These are phyloP conservation scores for Coronaproctus castanopsis DNA, from an alignment of 2,888 invertebrate genomes.

Conservation along the genomic window DNA sequence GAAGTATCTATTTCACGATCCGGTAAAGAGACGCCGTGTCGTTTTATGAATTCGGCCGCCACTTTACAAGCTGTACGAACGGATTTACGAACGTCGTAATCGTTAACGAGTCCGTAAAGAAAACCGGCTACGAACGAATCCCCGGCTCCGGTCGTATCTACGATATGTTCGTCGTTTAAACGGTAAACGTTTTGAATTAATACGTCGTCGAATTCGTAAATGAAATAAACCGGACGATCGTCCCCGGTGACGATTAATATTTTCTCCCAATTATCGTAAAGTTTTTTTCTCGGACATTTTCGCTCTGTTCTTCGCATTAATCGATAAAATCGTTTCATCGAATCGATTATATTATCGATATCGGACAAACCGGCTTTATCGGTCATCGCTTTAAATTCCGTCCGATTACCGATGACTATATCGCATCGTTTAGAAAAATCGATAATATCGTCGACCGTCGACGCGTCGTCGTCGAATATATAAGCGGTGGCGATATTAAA, in stretches of 20 bases:
- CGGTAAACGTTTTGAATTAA: constrained; percentile 25
- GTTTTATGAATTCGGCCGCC: too few species aligned
- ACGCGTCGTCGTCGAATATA: constrained; percentile 29
- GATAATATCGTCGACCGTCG: constrained; percentile 26
- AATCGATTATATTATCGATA: too few species aligned
- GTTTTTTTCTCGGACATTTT: constrained; percentile 13
- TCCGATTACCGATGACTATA: constrained; percentile 35
- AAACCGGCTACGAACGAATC: constrained; percentile 40
- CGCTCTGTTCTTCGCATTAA: too few species aligned
- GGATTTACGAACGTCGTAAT: too few species aligned
- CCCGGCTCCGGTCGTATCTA: constrained; percentile 38
- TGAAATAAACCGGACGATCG: constrained; percentile 32
- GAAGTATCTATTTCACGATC: too few species aligned
- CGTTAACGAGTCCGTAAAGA: too few species aligned
- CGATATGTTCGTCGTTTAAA: constrained; percentile 27
- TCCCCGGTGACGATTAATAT: constrained; percentile 44
- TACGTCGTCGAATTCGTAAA: constrained; percentile 19
- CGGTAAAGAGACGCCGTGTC: too few species aligned
- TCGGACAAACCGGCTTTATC: constrained; percentile 14
- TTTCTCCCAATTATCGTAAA: constrained; percentile 28
- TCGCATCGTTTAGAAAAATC: constrained; percentile 30
- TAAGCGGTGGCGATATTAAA: constrained; percentile 36
- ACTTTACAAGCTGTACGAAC: too few species aligned
- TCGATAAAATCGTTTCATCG: too few species aligned
- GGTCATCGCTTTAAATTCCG: constrained; percentile 32